Evolutionary conservation across 2,888 invertebrate genomes (phyloP).

Genomic region (Horisme vitalbata): DNA sequence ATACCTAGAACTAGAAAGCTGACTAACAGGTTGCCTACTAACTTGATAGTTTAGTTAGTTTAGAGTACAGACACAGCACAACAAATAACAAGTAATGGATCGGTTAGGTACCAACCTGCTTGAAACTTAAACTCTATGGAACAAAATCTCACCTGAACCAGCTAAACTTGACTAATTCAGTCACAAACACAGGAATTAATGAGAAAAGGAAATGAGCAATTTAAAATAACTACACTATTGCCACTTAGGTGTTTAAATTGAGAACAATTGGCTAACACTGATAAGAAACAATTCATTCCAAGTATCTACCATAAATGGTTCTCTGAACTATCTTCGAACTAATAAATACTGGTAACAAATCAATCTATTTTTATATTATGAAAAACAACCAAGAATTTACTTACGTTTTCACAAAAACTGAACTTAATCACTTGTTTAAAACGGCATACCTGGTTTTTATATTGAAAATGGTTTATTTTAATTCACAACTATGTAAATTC

Average conservation of each 20-base stretch:
- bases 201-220: conserved; percentile 8
- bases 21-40: no score
- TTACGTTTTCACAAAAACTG: conserved; percentile 9
- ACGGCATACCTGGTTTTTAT: not conserved
- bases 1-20: no score
- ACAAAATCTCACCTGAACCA: not conserved
- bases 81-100: no score
- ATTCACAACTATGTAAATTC: no score
- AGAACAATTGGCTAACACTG: conserved; percentile 7
- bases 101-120: no score
- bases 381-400: conserved; percentile 1
- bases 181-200: conserved; percentile 11
- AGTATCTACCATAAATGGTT: not conserved
- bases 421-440: not conserved
- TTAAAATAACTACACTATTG: not conserved
- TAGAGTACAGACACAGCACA: no score
- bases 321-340: conserved; percentile 1
- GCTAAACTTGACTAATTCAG: not conserved
- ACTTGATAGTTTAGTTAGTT: no score
- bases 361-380: not conserved
- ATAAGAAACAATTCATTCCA: conserved; percentile 3
- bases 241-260: conserved; percentile 1
- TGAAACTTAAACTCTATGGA: not conserved
- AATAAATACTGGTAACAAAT: not conserved
- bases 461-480: not conserved